Evolutionary conservation across 2,888 invertebrate species (phyloP).

Genomic region (Theretra japonica): DNA sequence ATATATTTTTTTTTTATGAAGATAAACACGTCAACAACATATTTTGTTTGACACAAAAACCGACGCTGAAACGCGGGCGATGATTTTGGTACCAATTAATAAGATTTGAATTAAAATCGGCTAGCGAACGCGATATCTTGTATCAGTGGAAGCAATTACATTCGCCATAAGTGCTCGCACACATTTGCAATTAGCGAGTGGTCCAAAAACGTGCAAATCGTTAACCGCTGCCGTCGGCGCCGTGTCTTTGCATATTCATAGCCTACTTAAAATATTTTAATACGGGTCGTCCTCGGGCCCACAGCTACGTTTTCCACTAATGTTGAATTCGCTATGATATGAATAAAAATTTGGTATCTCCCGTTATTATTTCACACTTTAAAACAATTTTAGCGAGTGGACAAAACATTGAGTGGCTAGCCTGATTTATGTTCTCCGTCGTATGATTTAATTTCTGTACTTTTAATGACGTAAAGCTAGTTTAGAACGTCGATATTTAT

Average conservation of each 20-base stretch:
- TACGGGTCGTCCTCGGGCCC: slow-evolving; percentile 72
- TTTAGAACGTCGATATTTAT: neutral
- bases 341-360: slow-evolving; percentile 53
- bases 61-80: neutral
- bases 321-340: slow-evolving; percentile 70
- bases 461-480: too few species aligned
- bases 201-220: slow-evolving; percentile 84
- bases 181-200: slow-evolving; percentile 83
- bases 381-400: neutral
- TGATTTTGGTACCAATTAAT: neutral
- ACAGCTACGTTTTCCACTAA: slow-evolving; percentile 76
- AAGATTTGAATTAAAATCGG: slow-evolving; percentile 50
- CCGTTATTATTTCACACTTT: slow-evolving; percentile 18
- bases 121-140: slow-evolving; percentile 64
- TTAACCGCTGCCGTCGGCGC: slow-evolving; percentile 75
- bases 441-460: neutral
- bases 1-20: too few species aligned
- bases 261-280: slow-evolving; percentile 85
- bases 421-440: neutral
- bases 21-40: neutral
- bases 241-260: slow-evolving; percentile 85
- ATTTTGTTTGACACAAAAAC: neutral
- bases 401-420: neutral
- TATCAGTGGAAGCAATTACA: slow-evolving; percentile 82
- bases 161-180: slow-evolving; percentile 81